A percentile compares a stretch with the other conserved stretches of the same genome.
Evolutionary conservation across 2,113 vertebrate genomes (phyloP).

Genomic region (Empidonax alnorum): DNA sequence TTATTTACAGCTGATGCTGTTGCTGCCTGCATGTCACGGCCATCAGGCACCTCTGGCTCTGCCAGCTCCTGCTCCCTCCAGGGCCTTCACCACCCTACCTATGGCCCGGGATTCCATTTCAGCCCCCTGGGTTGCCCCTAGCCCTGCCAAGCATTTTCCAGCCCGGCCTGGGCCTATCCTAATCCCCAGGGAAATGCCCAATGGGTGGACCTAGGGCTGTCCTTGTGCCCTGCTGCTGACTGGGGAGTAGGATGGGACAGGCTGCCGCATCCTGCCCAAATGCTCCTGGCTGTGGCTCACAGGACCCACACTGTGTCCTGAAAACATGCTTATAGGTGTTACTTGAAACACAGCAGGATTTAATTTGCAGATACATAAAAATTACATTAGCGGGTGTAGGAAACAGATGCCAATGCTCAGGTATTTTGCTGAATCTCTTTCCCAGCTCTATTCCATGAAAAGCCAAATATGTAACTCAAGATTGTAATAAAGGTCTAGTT

Average conservation of each 20-base stretch:
- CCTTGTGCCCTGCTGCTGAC: neutral
- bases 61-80: no score
- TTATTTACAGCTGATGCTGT: neutral
- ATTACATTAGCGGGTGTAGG: neutral
- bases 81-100: neutral
- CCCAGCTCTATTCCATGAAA: neutral
- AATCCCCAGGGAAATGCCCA: neutral
- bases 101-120: neutral
- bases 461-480: neutral
- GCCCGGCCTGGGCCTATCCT: neutral
- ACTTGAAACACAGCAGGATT: neutral
- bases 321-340: neutral
- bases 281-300: fast-evolving
- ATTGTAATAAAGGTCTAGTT: neutral
- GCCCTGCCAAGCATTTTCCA: neutral
- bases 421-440: neutral
- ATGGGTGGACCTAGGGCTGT: neutral
- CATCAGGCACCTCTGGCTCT: fast-evolving
- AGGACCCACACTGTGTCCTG: fast-evolving
- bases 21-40: neutral
- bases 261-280: fast-evolving
- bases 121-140: neutral
- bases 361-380: constrained; percentile 1
- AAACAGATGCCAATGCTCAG: neutral
- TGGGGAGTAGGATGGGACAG: neutral